A percentile compares a stretch with the other conserved stretches of the same genome.
Evolutionary conservation across 2,888 invertebrate genomes (phyloP).

Genomic region (Zeuzera pyrina): DNA sequence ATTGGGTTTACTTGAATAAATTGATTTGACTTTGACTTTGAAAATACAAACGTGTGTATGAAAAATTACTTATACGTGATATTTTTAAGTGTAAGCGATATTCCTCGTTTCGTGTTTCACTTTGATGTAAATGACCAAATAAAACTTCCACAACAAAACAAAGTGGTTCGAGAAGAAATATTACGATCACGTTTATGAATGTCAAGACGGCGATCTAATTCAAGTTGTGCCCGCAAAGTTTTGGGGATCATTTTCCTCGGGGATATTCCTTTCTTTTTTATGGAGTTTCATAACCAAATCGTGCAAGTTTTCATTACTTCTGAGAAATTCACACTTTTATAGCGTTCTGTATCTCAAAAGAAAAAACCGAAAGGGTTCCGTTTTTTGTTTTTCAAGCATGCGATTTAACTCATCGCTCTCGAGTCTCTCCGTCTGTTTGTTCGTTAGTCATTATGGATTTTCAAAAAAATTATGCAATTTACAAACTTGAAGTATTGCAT

Average conservation of each 20-base stretch:
- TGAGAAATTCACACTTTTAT: constrained; percentile 18
- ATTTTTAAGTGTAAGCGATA: too few relatives aligned
- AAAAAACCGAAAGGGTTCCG: neutral
- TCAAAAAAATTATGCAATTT: too few relatives aligned
- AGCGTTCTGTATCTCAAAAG: neutral
- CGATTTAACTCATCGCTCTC: too few relatives aligned
- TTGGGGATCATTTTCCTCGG: constrained; percentile 41
- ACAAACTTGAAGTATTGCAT: too few relatives aligned
- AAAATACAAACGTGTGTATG: too few relatives aligned
- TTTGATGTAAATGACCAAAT: constrained; percentile 35
- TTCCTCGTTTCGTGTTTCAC: constrained; percentile 9
- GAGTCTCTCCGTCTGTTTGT: too few relatives aligned
- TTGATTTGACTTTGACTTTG: too few relatives aligned
- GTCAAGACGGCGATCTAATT: constrained; percentile 39
- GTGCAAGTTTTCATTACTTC: constrained; percentile 22
- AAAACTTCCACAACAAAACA: constrained; percentile 26
- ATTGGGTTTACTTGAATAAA: too few relatives aligned
- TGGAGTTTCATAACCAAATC: constrained; percentile 27
- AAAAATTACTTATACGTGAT: too few relatives aligned
- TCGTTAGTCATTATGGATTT: too few relatives aligned
- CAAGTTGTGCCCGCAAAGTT: constrained; percentile 37
- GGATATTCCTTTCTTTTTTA: constrained; percentile 31
- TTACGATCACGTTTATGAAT: constrained; percentile 43
- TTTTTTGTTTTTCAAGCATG: too few relatives aligned
- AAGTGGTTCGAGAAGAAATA: constrained; percentile 22